Evolutionary conservation across 2,797 vertebrate genomes (phyloP).

Genomic region (Pseudochirops cupreus): DNA sequence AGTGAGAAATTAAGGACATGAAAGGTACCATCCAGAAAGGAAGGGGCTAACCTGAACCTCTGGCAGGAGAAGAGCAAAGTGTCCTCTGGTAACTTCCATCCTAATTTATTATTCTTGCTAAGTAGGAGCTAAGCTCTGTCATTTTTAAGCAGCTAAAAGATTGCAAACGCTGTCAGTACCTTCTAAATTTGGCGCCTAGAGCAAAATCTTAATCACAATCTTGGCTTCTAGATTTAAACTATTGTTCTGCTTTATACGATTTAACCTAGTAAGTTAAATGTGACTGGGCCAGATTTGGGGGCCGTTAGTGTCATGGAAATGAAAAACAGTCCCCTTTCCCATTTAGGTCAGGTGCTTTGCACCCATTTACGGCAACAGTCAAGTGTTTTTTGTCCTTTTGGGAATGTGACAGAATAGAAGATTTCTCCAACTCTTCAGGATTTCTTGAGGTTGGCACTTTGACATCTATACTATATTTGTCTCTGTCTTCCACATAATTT

Average conservation of each 20-base stretch:
- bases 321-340: background rate
- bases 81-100: background rate
- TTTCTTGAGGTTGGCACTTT: background rate
- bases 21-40: background rate
- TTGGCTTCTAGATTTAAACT: background rate
- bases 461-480: background rate
- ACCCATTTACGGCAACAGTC: background rate
- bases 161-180: background rate
- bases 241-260: background rate
- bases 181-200: background rate
- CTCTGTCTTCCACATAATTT: background rate
- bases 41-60: background rate
- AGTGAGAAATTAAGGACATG: background rate
- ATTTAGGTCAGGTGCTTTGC: background rate
- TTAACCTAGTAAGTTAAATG: constrained; percentile 5
- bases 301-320: constrained; percentile 3
- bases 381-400: background rate
- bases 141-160: background rate
- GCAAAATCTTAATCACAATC: background rate
- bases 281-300: background rate
- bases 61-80: background rate
- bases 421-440: background rate
- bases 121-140: background rate
- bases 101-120: background rate
- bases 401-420: accelerated